Evolutionary conservation across 2,113 vertebrate species (phyloP), one percentile per base, ranked within the genome.

Genomic region (Chlamydotis undulata): DNA sequence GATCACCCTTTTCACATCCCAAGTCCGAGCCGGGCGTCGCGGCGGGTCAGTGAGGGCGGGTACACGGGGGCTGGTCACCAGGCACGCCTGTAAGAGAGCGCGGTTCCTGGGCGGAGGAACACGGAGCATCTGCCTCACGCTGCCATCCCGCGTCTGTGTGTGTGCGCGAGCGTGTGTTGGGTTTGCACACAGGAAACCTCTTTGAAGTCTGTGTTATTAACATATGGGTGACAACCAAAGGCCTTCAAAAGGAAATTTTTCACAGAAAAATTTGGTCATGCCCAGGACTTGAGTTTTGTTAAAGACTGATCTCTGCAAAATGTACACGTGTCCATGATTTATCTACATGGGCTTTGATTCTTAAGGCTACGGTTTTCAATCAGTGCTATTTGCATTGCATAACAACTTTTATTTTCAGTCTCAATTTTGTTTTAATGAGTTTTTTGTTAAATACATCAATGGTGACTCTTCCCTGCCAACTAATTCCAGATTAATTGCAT

Each of bases 371-470:
- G 63, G 79, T 77, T 93, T 92, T 83, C 83, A 92, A 90, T 93
- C 76, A 92, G 86, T 1, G 1, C 55, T 88, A 81, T 89, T 93
- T 91, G 59, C 87, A 68, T 88, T 59, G 86, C 56, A 63, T 23
- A 87, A 65, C 45, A 1, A 71, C 73, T 82, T 87, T 92, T 96
- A 69, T 92, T 89, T 88, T 87, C 56, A 67, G 49, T 39, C 55
- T 70, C 68, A 63, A 74, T 83, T 93, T 77, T 79, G 60, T 64
- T 96, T 91, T 94, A 94, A 94, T 80, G 88, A 95, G 77, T 47
- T 81, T 74, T 94, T 95, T 95, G 78, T 85, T 89, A 75, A 91
- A 93, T 93, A 87, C 57, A 89, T 94, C 87, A 94, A 31, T 75
- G 84, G 57, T 2, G 2, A 83, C 61, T 61, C 45, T 87, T 61